Conservation (phyloP, 2,113 vertebrate species). For the Lampris megalopsis region DNA sequence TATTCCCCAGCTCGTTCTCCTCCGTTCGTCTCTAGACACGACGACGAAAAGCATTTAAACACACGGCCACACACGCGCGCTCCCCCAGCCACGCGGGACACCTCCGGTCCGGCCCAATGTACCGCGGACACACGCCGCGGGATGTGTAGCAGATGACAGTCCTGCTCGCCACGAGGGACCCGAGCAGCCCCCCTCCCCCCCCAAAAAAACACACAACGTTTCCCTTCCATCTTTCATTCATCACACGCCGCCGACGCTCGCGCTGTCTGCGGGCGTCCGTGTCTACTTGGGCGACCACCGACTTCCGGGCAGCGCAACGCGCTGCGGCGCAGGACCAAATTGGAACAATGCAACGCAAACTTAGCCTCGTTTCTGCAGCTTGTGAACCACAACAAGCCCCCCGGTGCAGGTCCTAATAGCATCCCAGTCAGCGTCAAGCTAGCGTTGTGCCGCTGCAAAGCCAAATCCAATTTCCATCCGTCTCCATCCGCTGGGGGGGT, state of each 20-base stretch:
- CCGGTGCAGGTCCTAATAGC: background rate
- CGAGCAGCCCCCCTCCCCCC: background rate
- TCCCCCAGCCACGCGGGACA: background rate
- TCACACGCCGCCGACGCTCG: constrained; percentile 31
- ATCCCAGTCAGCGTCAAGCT: constrained; percentile 18
- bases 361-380: constrained; percentile 23
- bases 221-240: constrained; percentile 47
- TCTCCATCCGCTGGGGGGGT: constrained; percentile 7
- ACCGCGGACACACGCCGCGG: background rate
- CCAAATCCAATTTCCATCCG: constrained; percentile 41
- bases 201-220: constrained; percentile 55
- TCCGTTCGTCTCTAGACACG: no score
- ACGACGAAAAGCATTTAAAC: no score
- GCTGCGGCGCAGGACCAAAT: constrained; percentile 20
- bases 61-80: background rate
- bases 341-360: constrained; percentile 38
- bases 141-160: constrained; percentile 47
- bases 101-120: background rate
- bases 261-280: constrained; percentile 57
- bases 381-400: constrained; percentile 23
- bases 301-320: constrained; percentile 39
- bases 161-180: constrained; percentile 2
- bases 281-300: constrained; percentile 60
- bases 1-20: no score
- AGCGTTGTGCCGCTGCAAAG: constrained; percentile 40